Percentiles rank a stretch among this genome's conserved stretches.
Conservation (phyloP, 2,888 invertebrate species). For the Chouioia cunea region DNA sequence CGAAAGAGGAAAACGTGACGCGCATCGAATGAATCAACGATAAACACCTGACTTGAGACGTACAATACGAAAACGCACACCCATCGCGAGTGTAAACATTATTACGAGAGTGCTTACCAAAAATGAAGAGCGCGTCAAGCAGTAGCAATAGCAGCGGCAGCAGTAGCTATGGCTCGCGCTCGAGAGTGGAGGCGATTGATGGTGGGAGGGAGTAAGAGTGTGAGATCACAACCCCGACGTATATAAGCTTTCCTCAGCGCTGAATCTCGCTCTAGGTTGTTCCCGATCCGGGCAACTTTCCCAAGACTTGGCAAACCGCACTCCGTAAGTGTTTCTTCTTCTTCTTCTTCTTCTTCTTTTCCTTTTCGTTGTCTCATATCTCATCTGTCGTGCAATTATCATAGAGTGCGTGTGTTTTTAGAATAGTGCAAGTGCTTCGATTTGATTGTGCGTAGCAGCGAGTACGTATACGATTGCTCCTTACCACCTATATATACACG, state of each 20-base stretch:
- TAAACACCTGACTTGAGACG: too few relatives aligned
- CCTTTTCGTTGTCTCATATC: neutral
- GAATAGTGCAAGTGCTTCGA: neutral
- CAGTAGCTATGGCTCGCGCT: too few relatives aligned
- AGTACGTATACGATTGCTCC: neutral
- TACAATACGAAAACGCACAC: too few relatives aligned
- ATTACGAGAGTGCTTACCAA: too few relatives aligned
- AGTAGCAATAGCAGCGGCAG: too few relatives aligned
- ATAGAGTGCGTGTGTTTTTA: too few relatives aligned
- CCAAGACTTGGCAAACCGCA: conserved; percentile 63
- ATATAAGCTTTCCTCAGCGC: conserved; percentile 63
- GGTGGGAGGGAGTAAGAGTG: conserved; percentile 24
- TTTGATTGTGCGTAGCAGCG: neutral
- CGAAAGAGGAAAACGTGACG: too few relatives aligned
- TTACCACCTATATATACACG: too few relatives aligned
- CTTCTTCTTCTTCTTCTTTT: conserved; percentile 6
- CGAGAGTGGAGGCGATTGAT: too few relatives aligned
- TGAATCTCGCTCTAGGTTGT: conserved; percentile 60
- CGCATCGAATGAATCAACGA: too few relatives aligned
- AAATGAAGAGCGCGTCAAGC: too few relatives aligned
- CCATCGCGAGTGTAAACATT: too few relatives aligned
- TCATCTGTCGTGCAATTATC: neutral
- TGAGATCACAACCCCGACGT: conserved; percentile 49
- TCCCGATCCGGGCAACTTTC: conserved; percentile 65
- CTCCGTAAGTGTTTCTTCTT: conserved; percentile 58